phyloP scores from a whole-genome alignment of 2,797 vertebrate genomes.

The Nyctibius grandis region DNA sequence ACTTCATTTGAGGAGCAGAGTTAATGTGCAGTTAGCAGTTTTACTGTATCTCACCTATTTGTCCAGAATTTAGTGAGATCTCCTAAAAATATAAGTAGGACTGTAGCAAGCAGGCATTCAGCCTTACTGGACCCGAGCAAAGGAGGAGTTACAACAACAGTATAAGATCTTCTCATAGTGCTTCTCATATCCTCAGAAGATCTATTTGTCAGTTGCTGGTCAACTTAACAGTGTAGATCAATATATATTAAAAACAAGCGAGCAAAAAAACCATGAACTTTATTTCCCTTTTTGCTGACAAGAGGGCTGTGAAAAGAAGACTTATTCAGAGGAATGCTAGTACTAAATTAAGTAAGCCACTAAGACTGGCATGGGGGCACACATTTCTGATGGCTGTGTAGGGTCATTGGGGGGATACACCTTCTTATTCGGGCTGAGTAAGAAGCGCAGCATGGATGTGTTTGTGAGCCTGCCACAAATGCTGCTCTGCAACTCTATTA shows the following conservation, averaged over 20 bases:
- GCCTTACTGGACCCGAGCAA: not conserved
- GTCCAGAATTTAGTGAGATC: slow-evolving; percentile 32
- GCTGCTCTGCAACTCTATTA: not conserved
- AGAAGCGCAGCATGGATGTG: fast-evolving
- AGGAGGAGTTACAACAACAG: not conserved
- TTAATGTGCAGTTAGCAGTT: slow-evolving; percentile 47
- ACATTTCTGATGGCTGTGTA: not conserved
- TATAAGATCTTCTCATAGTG: not conserved
- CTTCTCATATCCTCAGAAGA: not conserved
- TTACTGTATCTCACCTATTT: slow-evolving; percentile 37
- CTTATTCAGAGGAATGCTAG: not conserved
- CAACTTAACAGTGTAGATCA: not conserved
- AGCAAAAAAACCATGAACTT: not conserved
- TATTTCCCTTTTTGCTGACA: not conserved
- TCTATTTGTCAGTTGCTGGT: not conserved
- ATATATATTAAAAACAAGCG: not conserved
- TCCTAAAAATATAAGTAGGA: slow-evolving; percentile 13
- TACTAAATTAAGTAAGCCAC: not conserved
- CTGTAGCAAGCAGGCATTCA: not conserved
- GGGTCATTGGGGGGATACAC: fast-evolving
- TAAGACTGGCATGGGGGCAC: not conserved
- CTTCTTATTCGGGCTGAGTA: not conserved
- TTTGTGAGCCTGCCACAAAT: not conserved
- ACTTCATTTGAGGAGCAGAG: slow-evolving; percentile 37
- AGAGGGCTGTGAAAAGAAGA: not conserved